A percentile compares a stretch with the other conserved stretches of the same genome.
Evolutionary conservation across 2,888 invertebrate genomes (phyloP).

Genomic region (Ferrisia virgata): DNA sequence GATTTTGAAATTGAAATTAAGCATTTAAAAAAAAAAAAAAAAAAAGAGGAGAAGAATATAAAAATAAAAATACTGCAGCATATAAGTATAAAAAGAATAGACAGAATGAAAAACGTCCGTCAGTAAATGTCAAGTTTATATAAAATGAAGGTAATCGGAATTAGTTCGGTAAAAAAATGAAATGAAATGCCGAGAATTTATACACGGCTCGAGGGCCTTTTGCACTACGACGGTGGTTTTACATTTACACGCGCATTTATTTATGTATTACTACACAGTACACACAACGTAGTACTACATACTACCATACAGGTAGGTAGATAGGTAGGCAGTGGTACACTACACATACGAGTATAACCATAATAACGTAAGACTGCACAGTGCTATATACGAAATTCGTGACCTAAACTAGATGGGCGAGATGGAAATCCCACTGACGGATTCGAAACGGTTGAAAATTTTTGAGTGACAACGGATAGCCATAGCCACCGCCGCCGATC

Average conservation of each 20-base stretch:
- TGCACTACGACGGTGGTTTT: not conserved
- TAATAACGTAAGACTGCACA: not conserved
- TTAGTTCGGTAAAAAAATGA: constrained; percentile 28
- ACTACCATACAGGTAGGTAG: no score
- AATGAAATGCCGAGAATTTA: constrained; percentile 27
- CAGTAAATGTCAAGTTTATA: constrained; percentile 20
- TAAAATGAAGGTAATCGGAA: constrained; percentile 24
- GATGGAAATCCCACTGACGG: constrained; percentile 15
- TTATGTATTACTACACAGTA: no score
- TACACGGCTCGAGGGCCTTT: constrained; percentile 13
- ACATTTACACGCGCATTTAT: not conserved
- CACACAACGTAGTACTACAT: no score
- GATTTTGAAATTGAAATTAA: constrained; percentile 2
- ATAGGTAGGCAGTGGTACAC: no score
- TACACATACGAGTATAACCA: not conserved
- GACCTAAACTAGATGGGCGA: constrained; percentile 7
- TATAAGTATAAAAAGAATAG: not conserved
- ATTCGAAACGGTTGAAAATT: constrained; percentile 41
- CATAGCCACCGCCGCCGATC: constrained; percentile 20
- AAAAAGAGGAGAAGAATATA: not conserved
- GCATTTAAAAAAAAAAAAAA: not conserved
- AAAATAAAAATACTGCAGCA: no score
- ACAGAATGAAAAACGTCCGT: constrained; percentile 36
- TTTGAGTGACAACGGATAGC: constrained; percentile 45
- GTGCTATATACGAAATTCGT: constrained; percentile 25